Percentiles rank a stretch among this genome's conserved stretches.
phyloP scores from a whole-genome alignment of 2,797 vertebrate species.

The Neosalanx taihuensis region DNA sequence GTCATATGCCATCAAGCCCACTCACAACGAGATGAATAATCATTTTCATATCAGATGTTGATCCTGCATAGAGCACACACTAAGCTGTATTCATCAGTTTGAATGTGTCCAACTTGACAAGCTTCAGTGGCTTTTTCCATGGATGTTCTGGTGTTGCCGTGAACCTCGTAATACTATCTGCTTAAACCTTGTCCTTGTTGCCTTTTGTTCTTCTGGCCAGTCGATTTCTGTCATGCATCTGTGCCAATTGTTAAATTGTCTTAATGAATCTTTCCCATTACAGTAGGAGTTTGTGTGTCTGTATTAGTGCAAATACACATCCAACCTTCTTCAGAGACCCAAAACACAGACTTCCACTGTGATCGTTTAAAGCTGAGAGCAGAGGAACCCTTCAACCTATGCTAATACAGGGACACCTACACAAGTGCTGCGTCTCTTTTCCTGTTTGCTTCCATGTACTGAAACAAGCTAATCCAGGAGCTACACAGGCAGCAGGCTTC shows the following conservation, averaged over 20 bases:
- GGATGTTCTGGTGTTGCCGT: neutral
- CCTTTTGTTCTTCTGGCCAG: neutral
- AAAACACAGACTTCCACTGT: conserved; percentile 14
- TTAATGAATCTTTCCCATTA: no score
- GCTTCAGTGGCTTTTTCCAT: no score
- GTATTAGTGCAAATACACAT: neutral
- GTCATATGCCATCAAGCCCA: neutral
- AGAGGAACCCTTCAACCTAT: conserved; percentile 34
- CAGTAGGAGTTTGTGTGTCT: neutral
- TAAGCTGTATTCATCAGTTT: no score
- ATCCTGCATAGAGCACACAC: neutral
- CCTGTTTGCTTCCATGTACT: conserved; percentile 29
- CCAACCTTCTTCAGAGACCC: conserved; percentile 11
- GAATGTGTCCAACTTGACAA: no score
- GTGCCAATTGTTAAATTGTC: neutral
- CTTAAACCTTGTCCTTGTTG: conserved; percentile 46
- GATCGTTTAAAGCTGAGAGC: conserved; percentile 38
- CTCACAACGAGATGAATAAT: neutral
- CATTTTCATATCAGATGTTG: neutral
- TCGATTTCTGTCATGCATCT: conserved; percentile 1
- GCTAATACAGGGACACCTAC: conserved; percentile 55
- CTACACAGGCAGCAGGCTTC: conserved; percentile 33
- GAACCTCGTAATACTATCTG: conserved; percentile 20
- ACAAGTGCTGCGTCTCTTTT: conserved; percentile 33
- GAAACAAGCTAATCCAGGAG: conserved; percentile 46